Evolutionary conservation across 30 jellyfish, hydroid and myxozoan species (phyloP).

Genomic region (Hydractinia symbiolongicarpus): DNA sequence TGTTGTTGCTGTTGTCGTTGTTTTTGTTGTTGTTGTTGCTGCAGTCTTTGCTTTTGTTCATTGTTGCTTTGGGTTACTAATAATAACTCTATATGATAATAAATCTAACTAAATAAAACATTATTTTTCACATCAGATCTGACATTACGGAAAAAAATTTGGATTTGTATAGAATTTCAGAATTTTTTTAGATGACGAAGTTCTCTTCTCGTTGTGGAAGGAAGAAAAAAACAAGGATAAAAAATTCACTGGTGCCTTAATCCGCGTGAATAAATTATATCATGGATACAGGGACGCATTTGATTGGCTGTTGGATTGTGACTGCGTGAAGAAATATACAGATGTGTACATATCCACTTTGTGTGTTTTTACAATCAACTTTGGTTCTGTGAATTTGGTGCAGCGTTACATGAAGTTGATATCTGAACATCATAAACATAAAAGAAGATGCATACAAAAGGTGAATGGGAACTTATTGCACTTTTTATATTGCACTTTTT

Average conservation of each 20-base stretch:
- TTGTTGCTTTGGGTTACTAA: too few species aligned
- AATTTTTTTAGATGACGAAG: neutral
- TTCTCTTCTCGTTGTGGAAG: neutral
- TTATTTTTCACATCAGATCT: too few species aligned
- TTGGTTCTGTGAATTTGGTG: neutral
- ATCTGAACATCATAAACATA: neutral
- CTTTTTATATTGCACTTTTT: too few species aligned
- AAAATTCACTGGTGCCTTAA: neutral
- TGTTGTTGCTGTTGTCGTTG: too few species aligned
- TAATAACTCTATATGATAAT: too few species aligned
- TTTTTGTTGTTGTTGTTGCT: too few species aligned
- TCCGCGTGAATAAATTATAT: slow-evolving; percentile 4
- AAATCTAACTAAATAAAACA: too few species aligned
- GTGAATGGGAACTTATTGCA: neutral
- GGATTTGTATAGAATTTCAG: too few species aligned
- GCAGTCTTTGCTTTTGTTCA: too few species aligned
- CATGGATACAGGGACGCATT: slow-evolving; percentile 10
- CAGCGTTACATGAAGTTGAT: neutral
- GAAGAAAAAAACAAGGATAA: neutral
- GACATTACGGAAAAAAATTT: too few species aligned
- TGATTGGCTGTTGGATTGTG: slow-evolving; percentile 28
- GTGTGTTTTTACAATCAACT: neutral
- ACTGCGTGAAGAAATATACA: neutral
- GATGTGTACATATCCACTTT: neutral
- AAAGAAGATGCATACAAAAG: slow-evolving; percentile 6